Evolutionary conservation across 2,797 vertebrate species (phyloP).

Genomic region (Gadopsis marmoratus): DNA sequence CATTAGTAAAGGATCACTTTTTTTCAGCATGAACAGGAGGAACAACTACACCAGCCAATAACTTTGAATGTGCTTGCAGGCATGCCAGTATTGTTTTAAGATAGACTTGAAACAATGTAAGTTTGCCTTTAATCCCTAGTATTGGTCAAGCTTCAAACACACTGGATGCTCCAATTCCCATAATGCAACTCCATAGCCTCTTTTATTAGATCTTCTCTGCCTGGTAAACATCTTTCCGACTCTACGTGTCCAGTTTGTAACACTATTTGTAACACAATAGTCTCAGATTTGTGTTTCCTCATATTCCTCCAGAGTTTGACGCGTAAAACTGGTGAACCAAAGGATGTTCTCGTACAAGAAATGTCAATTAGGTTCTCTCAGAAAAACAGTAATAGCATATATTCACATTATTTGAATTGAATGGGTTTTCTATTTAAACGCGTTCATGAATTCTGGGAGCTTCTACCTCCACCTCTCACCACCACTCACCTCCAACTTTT

Average conservation of each 20-base stretch:
- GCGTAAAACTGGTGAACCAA: background rate
- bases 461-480: conserved; percentile 1
- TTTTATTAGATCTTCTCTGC: too few species aligned
- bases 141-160: too few species aligned
- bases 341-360: background rate
- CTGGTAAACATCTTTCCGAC: too few species aligned
- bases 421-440: background rate
- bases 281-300: background rate
- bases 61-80: too few species aligned
- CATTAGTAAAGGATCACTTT: too few species aligned
- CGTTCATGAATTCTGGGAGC: background rate
- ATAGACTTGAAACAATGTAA: too few species aligned
- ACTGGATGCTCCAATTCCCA: too few species aligned
- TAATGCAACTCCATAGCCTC: too few species aligned
- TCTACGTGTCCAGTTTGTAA: background rate
- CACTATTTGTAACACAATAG: background rate
- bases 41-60: too few species aligned
- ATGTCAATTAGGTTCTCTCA: background rate
- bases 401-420: background rate
- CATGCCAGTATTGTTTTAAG: too few species aligned
- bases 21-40: too few species aligned
- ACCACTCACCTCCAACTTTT: conserved; percentile 15
- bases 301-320: background rate
- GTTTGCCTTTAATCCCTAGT: too few species aligned
- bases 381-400: background rate